These are phyloP conservation scores for Cyclina sinensis DNA, from an alignment of 1,140 invertebrate species.

Conservation along the genomic window DNA sequence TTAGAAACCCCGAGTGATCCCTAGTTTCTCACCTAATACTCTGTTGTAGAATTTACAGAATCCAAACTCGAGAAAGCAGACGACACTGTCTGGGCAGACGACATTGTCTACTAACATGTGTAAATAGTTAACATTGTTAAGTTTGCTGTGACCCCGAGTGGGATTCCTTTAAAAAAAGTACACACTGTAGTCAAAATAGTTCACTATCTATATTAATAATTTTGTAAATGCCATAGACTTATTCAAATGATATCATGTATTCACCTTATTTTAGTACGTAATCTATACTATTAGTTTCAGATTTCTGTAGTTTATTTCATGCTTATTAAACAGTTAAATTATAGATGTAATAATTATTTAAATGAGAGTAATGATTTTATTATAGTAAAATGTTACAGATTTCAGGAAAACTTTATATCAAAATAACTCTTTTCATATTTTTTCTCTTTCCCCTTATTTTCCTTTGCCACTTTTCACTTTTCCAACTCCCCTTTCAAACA, in stretches of 20 bases:
- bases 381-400: too few species aligned
- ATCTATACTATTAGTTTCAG: not conserved
- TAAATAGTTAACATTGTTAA: slow-evolving; percentile 1
- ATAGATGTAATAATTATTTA: too few species aligned
- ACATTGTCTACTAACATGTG: slow-evolving; percentile 9
- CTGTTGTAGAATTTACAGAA: not conserved
- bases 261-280: not conserved
- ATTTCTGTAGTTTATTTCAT: not conserved
- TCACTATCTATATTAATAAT: too few species aligned
- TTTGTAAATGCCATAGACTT: too few species aligned
- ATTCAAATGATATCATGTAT: not conserved
- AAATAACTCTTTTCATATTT: not conserved
- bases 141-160: slow-evolving; percentile 14
- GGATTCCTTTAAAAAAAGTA: not conserved
- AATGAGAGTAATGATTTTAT: too few species aligned
- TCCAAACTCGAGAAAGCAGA: not conserved
- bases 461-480: not conserved
- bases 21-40: not conserved
- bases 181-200: not conserved
- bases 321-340: not conserved
- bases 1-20: slow-evolving; percentile 29
- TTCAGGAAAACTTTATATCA: too few species aligned
- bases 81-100: not conserved
- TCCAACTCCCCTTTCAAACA: not conserved
- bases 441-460: slow-evolving; percentile 13